phyloP scores from a whole-genome alignment of 1,140 invertebrate species.

The Ylistrum balloti region DNA sequence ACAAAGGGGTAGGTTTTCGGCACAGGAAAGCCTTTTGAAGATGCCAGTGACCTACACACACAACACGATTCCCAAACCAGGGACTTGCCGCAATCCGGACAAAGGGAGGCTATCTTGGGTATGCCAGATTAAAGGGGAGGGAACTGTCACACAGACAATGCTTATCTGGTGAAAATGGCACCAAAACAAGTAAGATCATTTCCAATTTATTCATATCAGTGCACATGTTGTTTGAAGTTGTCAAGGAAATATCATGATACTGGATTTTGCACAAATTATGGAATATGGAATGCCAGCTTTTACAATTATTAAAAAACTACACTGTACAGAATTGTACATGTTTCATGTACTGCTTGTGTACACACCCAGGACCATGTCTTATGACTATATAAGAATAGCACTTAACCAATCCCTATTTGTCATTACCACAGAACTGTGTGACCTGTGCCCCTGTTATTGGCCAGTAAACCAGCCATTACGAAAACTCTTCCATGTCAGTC shows the following conservation, averaged over 20 bases:
- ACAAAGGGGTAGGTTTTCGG: background rate
- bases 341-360: background rate
- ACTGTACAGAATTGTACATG: background rate
- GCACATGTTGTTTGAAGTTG: background rate
- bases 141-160: background rate
- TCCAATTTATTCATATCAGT: background rate
- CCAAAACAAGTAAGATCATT: slow-evolving; percentile 1
- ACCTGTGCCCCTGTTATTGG: too few species aligned
- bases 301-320: background rate
- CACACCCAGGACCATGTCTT: background rate
- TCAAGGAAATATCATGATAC: background rate
- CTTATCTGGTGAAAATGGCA: slow-evolving; percentile 24
- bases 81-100: too few species aligned
- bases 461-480: too few species aligned
- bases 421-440: too few species aligned
- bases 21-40: too few species aligned
- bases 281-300: slow-evolving; percentile 1
- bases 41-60: too few species aligned
- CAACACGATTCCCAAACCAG: too few species aligned
- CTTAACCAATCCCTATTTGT: background rate
- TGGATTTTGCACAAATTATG: background rate
- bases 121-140: background rate
- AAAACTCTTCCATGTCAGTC: background rate
- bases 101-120: too few species aligned
- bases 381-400: background rate